Percentiles rank a stretch among this genome's conserved stretches.
Conservation (phyloP, 2,797 vertebrate species). For the Potorous gilbertii region DNA sequence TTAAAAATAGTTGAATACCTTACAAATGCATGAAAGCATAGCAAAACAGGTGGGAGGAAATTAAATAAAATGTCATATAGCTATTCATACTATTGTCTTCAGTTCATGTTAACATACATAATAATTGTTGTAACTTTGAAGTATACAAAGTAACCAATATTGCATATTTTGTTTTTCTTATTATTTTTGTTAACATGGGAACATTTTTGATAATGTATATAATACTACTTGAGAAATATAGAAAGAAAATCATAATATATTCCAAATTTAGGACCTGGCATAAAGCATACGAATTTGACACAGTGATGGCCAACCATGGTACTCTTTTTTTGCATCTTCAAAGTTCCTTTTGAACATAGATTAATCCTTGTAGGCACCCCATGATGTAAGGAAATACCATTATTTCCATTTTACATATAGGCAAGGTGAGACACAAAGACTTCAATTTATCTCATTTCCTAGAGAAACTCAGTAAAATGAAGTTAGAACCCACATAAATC, state of each 20-base stretch:
- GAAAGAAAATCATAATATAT: constrained; percentile 30
- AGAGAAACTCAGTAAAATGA: constrained; percentile 19
- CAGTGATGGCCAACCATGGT: neutral
- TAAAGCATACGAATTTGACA: neutral
- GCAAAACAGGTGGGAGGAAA: neutral
- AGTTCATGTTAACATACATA: constrained; percentile 29
- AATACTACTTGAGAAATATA: constrained; percentile 30
- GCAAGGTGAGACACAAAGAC: constrained; percentile 24
- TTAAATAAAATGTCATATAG: constrained; percentile 1
- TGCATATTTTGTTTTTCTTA: constrained; percentile 32
- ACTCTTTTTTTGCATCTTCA: constrained; percentile 7
- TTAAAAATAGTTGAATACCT: constrained; percentile 25
- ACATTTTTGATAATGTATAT: constrained; percentile 34
- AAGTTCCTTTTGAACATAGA: neutral
- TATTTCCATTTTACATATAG: constrained; percentile 43
- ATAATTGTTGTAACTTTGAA: constrained; percentile 8
- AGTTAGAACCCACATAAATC: neutral
- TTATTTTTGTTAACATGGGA: constrained; percentile 10
- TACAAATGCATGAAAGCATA: constrained; percentile 48
- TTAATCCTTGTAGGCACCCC: neutral
- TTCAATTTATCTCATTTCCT: neutral
- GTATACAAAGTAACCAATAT: constrained; percentile 16
- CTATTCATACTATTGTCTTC: constrained; percentile 43
- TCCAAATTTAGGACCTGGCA: neutral
- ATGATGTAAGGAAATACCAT: neutral